Evolutionary conservation across 2,113 vertebrate genomes (phyloP), one percentile per base, ranked within the genome.

Genomic region (Trogon melanurus): DNA sequence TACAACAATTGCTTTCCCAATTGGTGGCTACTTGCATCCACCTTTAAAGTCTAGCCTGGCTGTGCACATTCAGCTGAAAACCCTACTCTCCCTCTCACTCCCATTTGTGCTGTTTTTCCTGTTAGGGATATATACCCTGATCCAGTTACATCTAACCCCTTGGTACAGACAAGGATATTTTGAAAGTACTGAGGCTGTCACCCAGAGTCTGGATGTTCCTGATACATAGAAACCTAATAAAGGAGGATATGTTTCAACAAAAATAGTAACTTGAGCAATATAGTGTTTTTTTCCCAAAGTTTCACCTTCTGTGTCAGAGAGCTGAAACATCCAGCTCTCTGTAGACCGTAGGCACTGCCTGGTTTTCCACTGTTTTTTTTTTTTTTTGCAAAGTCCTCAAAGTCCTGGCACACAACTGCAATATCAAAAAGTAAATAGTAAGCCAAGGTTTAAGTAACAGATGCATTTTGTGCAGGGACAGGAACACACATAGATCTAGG

Each of bases 181-280:
- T 88, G 72, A 91, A 93, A 94, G 56, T 53, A 95, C 79, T 79
- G 84, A 87, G 76, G 32, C 76, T 92, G 91, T 96, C 88, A 95
- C 22, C 51, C 29, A 56, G 79, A 73, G 83, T 93, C 76, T 89
- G 91, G 70, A 80, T 95, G 53, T 87, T 93, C 89, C 89, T 89
- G 91, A 91, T 69, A 81, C 23, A 15, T 36, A 27, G 91, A 95
- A 95, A 96, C 48, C 26, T 89, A 92, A 93, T 91, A 81, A 29
- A 25, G 66, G 30, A 91, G 80, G 80, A 92, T 95, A 34, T 32
- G 57, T 96, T 95, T 93, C 95, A 87, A 85, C 80, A 91, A 84
- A 95, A 96, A 87, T 81, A 93, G 89, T 50, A 95, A n/a, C 91
- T 93, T 93, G 38, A 75, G 29, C 76, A 81, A 75, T 61, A 61